Evolutionary conservation across 2,797 vertebrate species (phyloP), one percentile per base, ranked within the genome.

Genomic region (Cetoscarus ocellatus): DNA sequence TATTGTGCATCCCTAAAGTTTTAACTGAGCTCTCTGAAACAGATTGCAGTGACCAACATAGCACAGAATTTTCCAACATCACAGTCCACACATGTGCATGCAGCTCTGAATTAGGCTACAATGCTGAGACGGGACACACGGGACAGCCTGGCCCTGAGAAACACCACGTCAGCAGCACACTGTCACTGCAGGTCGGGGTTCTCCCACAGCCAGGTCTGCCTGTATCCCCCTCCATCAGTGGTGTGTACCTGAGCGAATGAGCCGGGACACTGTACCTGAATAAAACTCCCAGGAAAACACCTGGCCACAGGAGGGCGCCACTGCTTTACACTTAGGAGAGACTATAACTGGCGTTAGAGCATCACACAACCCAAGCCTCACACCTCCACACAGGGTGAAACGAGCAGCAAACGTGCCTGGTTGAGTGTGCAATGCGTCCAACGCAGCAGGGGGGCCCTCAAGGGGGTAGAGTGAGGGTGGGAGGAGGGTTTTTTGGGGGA

Each of bases 211-310:
- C 88, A 91, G 86, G 84, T 43, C 86, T 73, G 84, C 75, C 90
- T 78, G 73, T 73, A 59, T 76, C 60, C 77, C 74, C 70, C 67
- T 39, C 9, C 63, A 52, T 84, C 86, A 87, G 78, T 84, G 70
- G 77, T 84, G 79, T 86, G 80, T 84, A 79, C 84, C 90, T 88
- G 75, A 87, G 76, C 84, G 80, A 91, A 85, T 83, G 83, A 91
- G 88, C 87, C 76, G 88, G 91, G 72, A 38, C 85, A 95, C 93
- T 90, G 92, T 95, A 95, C 95, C 95, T 95, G 95, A 93, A 89
- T 95, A 95, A 95, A 95, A 95, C 85, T 95, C 94, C 95, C 95
- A 95, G 94, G 95, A 95, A 94, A 95, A 95, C 88, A 95, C 95
- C 90, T 95, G 95, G 86, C 95, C 95, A 94, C 95, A 95, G 95